Evolutionary conservation across 2,797 vertebrate genomes (phyloP).

Genomic region (Tympanoctomys barrerae): DNA sequence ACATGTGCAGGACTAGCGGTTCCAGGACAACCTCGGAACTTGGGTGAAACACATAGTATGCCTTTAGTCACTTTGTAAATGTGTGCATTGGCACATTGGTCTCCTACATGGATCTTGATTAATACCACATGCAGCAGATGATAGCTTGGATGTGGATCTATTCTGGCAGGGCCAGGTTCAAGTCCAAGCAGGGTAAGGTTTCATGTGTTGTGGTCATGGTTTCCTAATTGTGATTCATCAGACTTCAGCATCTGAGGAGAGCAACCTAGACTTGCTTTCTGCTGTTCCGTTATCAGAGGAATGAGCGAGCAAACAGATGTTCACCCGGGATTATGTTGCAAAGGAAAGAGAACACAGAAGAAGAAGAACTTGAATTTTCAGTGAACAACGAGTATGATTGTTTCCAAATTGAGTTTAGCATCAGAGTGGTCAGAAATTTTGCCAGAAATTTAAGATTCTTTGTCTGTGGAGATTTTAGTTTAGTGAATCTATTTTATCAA

Average conservation of each 20-base stretch:
- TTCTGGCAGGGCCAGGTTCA: neutral
- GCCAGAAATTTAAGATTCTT: neutral
- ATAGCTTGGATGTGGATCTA: neutral
- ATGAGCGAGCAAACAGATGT: neutral
- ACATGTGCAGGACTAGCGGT: neutral
- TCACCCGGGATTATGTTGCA: neutral
- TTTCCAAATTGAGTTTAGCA: neutral
- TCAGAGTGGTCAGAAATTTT: neutral
- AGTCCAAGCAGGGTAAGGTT: neutral
- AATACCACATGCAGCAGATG: neutral
- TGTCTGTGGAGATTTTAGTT: neutral
- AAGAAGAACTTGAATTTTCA: neutral
- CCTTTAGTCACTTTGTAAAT: constrained; percentile 14
- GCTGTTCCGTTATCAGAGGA: neutral
- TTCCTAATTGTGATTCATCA: constrained; percentile 22
- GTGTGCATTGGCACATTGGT: neutral
- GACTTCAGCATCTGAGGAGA: neutral
- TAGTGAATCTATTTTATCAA: neutral
- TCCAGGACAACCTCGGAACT: neutral
- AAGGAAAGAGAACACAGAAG: neutral
- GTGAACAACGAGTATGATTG: neutral
- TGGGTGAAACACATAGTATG: neutral
- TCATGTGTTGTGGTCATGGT: neutral
- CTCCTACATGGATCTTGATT: constrained; percentile 16
- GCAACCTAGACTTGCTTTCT: constrained; percentile 1